phyloP scores from a whole-genome alignment of 2,888 invertebrate genomes.

The Gisinianus flammeolus region DNA sequence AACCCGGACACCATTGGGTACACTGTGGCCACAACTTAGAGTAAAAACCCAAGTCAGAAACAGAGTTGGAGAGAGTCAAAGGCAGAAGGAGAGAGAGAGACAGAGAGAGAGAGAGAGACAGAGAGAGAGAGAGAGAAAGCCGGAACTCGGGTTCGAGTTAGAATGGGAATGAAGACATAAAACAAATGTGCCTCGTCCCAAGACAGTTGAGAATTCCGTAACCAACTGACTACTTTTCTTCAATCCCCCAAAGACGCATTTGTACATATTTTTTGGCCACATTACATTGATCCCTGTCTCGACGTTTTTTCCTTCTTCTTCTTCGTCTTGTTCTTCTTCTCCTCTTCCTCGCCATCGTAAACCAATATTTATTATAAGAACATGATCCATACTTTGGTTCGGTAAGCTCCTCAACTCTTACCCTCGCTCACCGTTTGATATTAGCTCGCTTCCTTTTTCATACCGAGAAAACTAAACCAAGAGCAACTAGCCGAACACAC shows the following conservation, averaged over 20 bases:
- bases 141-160: background rate
- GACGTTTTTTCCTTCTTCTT: background rate
- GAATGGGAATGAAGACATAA: conserved; percentile 8
- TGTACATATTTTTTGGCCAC: conserved; percentile 23
- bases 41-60: background rate
- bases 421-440: too few relatives aligned
- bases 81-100: conserved; percentile 1
- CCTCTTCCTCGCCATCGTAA: background rate
- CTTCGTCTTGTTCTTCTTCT: background rate
- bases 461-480: too few relatives aligned
- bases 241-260: conserved; percentile 22
- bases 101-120: background rate
- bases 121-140: background rate
- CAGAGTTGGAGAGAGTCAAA: background rate
- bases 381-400: conserved; percentile 14
- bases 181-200: conserved; percentile 28
- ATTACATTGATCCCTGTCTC: conserved; percentile 16
- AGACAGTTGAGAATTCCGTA: conserved; percentile 14
- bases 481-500: too few relatives aligned
- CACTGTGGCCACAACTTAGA: background rate
- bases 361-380: conserved; percentile 12
- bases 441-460: too few relatives aligned
- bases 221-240: background rate
- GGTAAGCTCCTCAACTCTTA: background rate
- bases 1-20: background rate